phyloP scores from a whole-genome alignment of 2,888 invertebrate genomes.

The Chloromyia formosa region DNA sequence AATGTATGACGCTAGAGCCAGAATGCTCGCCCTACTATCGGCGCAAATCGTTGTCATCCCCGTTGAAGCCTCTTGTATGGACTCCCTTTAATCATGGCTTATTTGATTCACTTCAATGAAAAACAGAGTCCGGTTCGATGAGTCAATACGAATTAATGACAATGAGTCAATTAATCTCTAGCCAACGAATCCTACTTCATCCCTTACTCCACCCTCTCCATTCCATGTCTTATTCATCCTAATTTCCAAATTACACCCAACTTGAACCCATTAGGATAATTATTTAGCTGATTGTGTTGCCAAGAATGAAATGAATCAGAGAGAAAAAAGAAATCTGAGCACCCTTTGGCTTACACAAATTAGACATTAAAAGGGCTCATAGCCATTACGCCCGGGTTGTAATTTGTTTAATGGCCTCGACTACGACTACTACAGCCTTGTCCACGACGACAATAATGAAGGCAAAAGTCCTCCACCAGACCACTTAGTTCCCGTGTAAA shows the following conservation, averaged over 20 bases:
- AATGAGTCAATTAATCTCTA: no score
- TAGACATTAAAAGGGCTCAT: conserved; percentile 35
- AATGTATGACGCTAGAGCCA: no score
- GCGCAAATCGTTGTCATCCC: no score
- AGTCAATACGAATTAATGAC: no score
- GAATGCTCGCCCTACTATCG: no score
- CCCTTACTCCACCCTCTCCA: no score
- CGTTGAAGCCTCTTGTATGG: no score
- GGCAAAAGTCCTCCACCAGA: no score
- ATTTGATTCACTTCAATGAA: neutral
- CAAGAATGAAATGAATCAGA: neutral
- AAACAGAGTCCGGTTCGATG: no score
- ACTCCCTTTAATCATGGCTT: neutral
- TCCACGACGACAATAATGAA: neutral
- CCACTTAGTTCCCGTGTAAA: conserved; percentile 5
- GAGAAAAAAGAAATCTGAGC: no score
- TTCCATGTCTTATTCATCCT: neutral
- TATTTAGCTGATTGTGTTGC: neutral
- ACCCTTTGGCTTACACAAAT: conserved; percentile 29
- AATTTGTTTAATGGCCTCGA: conserved; percentile 25
- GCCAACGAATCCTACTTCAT: no score
- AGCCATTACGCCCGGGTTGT: neutral
- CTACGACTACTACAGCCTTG: no score
- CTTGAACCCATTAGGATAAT: conserved; percentile 30
- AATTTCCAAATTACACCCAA: conserved; percentile 16